phyloP scores from a whole-genome alignment of 2,888 invertebrate genomes.

The Bugula neritina region DNA sequence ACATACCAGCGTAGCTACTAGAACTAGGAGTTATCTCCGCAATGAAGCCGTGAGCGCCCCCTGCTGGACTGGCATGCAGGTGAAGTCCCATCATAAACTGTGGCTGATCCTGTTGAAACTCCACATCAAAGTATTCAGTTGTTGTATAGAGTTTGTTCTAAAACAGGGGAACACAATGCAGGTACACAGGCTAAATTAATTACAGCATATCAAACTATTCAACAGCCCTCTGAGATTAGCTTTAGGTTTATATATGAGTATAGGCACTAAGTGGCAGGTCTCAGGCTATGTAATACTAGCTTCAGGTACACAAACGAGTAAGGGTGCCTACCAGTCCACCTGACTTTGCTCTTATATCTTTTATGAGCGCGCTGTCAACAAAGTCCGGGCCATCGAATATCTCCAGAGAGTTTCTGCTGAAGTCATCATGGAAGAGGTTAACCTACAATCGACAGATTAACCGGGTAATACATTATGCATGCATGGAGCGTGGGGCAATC shows the following conservation, averaged over 20 bases:
- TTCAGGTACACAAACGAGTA: background rate
- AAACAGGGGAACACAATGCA: too few relatives aligned
- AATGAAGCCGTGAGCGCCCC: conserved; percentile 83
- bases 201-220: too few relatives aligned
- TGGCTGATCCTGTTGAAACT: background rate
- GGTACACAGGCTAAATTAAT: too few relatives aligned
- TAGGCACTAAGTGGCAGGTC: too few relatives aligned
- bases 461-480: too few relatives aligned
- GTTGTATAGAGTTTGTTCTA: conserved; percentile 36
- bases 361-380: conserved; percentile 56
- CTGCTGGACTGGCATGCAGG: conserved; percentile 88
- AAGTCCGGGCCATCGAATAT: conserved; percentile 89
- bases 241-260: too few relatives aligned
- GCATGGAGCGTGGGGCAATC: too few relatives aligned
- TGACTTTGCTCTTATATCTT: background rate
- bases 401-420: conserved; percentile 68
- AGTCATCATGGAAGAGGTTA: conserved; percentile 47
- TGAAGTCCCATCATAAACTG: conserved; percentile 67
- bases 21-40: conserved; percentile 68
- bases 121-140: conserved; percentile 34
- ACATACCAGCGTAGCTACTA: conserved; percentile 13
- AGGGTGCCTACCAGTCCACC: background rate
- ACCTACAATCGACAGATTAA: background rate
- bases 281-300: too few relatives aligned
- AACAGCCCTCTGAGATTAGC: too few relatives aligned